These are phyloP conservation scores for Eueides isabella DNA, from an alignment of 1,140 invertebrate genomes.

Conservation along the genomic window DNA sequence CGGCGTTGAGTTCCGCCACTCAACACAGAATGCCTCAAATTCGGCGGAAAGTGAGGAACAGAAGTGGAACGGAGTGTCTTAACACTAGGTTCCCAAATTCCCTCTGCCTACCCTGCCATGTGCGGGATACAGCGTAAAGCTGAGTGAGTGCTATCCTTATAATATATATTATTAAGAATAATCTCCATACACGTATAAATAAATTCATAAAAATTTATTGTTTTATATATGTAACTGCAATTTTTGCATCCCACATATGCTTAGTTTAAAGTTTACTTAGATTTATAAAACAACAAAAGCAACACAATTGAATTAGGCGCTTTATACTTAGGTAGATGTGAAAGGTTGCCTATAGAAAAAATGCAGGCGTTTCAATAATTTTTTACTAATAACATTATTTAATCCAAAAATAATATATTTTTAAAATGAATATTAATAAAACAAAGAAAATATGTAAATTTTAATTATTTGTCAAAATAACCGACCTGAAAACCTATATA, in stretches of 20 bases:
- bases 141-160: too few relatives aligned
- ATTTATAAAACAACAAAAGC: background rate
- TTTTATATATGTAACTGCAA: background rate
- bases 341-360: background rate
- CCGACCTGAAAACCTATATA: background rate
- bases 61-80: too few relatives aligned
- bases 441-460: background rate
- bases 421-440: background rate
- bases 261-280: background rate
- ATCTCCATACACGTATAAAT: too few relatives aligned
- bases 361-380: background rate
- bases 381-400: background rate
- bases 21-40: too few relatives aligned
- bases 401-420: background rate
- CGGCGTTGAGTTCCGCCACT: too few relatives aligned
- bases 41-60: too few relatives aligned
- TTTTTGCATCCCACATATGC: background rate
- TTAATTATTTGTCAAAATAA: background rate
- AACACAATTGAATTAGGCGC: background rate
- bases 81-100: too few relatives aligned
- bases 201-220: too few relatives aligned
- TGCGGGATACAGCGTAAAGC: too few relatives aligned
- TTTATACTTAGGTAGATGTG: background rate
- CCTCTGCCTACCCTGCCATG: too few relatives aligned
- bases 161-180: too few relatives aligned